Evolutionary conservation across 2,113 vertebrate genomes (phyloP).

Genomic region (Hippocampus mohnikei): DNA sequence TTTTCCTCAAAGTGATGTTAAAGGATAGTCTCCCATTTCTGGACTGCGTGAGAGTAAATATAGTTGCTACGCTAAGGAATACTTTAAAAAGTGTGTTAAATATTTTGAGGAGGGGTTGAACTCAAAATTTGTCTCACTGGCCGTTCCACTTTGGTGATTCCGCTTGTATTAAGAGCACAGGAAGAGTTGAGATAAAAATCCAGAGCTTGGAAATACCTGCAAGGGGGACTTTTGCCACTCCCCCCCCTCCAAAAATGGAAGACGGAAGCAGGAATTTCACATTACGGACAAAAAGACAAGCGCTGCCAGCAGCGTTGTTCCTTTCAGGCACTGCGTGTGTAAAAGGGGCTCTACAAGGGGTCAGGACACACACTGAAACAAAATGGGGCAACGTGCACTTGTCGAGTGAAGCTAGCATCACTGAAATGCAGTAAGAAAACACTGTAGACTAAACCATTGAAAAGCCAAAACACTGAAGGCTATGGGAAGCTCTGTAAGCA

Average conservation of each 20-base stretch:
- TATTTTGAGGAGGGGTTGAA: neutral
- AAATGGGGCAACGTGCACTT: slow-evolving; percentile 46
- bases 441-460: neutral
- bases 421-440: neutral
- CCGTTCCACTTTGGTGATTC: neutral
- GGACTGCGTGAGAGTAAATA: too few relatives aligned
- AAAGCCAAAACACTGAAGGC: neutral
- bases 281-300: slow-evolving; percentile 35
- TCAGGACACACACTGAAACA: slow-evolving; percentile 23
- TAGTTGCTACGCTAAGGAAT: too few relatives aligned
- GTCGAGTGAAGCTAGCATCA: neutral
- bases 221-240: neutral
- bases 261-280: slow-evolving; percentile 38
- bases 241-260: neutral
- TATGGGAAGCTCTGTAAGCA: neutral
- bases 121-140: neutral
- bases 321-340: slow-evolving; percentile 31
- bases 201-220: slow-evolving; percentile 4
- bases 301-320: slow-evolving; percentile 63
- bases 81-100: too few relatives aligned
- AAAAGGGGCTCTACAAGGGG: slow-evolving; percentile 6
- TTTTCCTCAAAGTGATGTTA: too few relatives aligned
- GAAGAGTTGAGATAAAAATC: slow-evolving; percentile 6
- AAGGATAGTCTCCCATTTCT: too few relatives aligned
- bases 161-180: neutral